Evolutionary conservation across 2,888 invertebrate species (phyloP), one percentile per base, ranked within the genome.

Genomic region (Arrhopalites spinosus): DNA sequence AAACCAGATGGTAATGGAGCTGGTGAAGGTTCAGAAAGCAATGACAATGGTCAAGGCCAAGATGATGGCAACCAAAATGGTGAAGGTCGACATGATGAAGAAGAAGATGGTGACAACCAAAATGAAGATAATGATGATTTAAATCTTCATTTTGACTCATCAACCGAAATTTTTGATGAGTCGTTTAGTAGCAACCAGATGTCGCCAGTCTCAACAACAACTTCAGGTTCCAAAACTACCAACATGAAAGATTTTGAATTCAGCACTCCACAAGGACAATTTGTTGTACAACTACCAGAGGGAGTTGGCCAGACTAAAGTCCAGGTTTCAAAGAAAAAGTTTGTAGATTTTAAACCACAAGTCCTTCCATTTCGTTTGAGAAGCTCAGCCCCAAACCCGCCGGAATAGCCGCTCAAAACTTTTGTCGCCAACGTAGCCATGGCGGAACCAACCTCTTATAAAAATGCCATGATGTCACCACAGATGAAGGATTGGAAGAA

Each of bases 401-500:
- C 20, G n/a, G n/a, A 67, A 67, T 20, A 2, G 5, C 67, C 17
- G 15, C 23, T 17, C n/a, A 23, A 43, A 17, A 50, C 8, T 2
- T 2, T 17, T 7, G n/a, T 11, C 3, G 20, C 25, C 59, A 23
- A 23, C 23, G 20, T 7, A 23, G 59, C 59, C 8, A 23, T 69
- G 1, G 27, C 36, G 1, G 75, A 75, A 27, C 75, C 70, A 1
- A 15, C 30, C 3, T 61, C 75, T 0, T 76, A 72, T 20, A 50
- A 56, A 13, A 30, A 64, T 27, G 76, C 72, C 2, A 27, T 76
- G 17, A 2, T 5, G 2, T 64, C 72, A 1, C 53, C 50, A 20
- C 15, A 76, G 13, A 56, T n/a, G 2, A 27, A 1, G 0, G 47
- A 72, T 11, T 76, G 75, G 70, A n/a, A 23, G 2, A n/a, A 50